Conservation (phyloP, 2,113 vertebrate genomes). For the Eretmochelys imbricata region DNA sequence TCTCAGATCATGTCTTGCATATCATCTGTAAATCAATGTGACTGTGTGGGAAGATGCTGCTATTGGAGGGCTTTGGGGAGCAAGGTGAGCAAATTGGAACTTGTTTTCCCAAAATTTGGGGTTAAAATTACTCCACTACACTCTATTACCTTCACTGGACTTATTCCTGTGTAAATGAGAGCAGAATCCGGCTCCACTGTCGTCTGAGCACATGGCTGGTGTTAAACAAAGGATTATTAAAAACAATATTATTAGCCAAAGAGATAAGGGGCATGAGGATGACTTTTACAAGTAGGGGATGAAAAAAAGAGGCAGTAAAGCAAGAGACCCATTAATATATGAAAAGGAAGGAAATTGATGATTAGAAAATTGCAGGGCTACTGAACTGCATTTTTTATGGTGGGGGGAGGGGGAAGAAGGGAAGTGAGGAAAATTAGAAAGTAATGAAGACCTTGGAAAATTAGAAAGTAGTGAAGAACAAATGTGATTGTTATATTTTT, state of each 20-base stretch:
- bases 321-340: constrained; percentile 6
- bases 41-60: neutral
- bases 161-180: neutral
- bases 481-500: neutral
- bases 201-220: neutral
- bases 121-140: neutral
- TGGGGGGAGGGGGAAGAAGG: neutral
- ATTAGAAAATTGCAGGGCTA: constrained; percentile 49
- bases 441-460: constrained; percentile 25
- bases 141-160: neutral
- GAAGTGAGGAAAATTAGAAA: constrained; percentile 19
- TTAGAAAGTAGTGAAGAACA: fast-evolving
- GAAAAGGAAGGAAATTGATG: constrained; percentile 52
- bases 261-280: neutral
- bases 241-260: neutral
- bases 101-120: neutral
- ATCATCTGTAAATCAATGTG: neutral
- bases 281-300: neutral
- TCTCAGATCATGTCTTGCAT: neutral
- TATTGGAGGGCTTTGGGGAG: neutral
- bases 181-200: neutral
- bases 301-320: neutral
- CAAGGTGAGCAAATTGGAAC: neutral
- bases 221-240: neutral
- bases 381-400: neutral